Evolutionary conservation across 2,113 vertebrate species (phyloP).

Genomic region (Furnarius figulus): DNA sequence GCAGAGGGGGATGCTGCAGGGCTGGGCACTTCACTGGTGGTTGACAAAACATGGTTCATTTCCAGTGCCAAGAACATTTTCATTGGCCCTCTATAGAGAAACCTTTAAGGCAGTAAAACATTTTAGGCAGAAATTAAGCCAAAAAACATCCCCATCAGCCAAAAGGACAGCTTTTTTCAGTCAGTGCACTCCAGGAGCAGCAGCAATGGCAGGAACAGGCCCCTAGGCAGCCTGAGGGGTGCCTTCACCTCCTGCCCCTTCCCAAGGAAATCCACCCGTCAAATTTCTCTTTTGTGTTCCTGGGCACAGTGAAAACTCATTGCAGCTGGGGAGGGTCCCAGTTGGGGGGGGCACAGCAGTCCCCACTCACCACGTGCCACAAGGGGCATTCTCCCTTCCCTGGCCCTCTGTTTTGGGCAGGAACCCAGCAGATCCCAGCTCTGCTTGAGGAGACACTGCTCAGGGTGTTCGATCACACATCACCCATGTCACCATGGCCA

Average conservation of each 20-base stretch:
- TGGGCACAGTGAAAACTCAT: neutral
- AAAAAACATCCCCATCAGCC: fast-evolving
- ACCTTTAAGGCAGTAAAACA: neutral
- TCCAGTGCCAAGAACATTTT: no score
- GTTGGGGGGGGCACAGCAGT: neutral
- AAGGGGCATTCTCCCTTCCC: no score
- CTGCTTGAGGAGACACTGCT: no score
- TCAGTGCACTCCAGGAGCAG: no score
- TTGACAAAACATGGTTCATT: no score
- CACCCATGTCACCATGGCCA: fast-evolving
- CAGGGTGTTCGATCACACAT: fast-evolving
- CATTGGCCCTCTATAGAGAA: neutral
- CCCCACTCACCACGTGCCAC: fast-evolving
- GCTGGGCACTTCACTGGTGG: fast-evolving
- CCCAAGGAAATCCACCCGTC: neutral
- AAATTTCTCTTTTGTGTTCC: neutral
- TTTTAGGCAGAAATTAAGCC: neutral
- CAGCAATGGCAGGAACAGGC: fast-evolving
- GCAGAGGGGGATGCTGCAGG: neutral
- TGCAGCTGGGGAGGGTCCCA: neutral
- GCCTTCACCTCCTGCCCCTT: neutral
- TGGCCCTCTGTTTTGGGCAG: neutral
- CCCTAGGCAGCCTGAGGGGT: neutral
- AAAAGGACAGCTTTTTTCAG: no score
- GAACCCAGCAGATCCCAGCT: neutral